These are phyloP conservation scores for Molanna angustata DNA, from an alignment of 2,888 invertebrate species.

Conservation along the genomic window DNA sequence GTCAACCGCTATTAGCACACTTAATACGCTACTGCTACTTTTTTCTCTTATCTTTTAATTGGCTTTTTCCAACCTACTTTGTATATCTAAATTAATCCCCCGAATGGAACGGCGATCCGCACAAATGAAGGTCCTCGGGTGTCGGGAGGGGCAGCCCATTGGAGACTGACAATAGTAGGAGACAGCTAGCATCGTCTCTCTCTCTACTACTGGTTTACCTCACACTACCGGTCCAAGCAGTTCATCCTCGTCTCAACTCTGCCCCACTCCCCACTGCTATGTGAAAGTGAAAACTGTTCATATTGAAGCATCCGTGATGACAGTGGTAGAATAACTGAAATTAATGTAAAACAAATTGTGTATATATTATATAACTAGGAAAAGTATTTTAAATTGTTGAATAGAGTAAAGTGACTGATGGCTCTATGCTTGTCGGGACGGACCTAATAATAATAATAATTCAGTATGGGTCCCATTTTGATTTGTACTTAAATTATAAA, in stretches of 20 bases:
- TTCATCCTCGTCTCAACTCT: background rate
- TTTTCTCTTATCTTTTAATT: slow-evolving; percentile 40
- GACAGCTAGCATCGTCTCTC: no score
- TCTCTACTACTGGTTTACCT: no score
- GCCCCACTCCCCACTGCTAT: slow-evolving; percentile 11
- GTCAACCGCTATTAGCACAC: slow-evolving; percentile 23
- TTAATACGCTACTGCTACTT: slow-evolving; percentile 46
- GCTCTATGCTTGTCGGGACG: slow-evolving; percentile 27
- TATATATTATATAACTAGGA: slow-evolving; percentile 33
- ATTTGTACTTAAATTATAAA: slow-evolving; percentile 23
- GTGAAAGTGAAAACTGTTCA: slow-evolving; percentile 29
- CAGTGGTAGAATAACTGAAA: slow-evolving; percentile 33
- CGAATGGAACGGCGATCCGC: slow-evolving; percentile 18
- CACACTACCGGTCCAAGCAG: no score
- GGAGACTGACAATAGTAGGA: background rate
- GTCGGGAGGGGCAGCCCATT: slow-evolving; percentile 33
- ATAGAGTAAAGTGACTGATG: slow-evolving; percentile 32
- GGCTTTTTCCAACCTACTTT: slow-evolving; percentile 34
- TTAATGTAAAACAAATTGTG: slow-evolving; percentile 32
- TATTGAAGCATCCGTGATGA: slow-evolving; percentile 30
- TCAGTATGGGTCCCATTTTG: slow-evolving; percentile 12
- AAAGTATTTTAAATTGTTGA: slow-evolving; percentile 34
- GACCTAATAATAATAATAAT: background rate
- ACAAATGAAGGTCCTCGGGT: slow-evolving; percentile 30
- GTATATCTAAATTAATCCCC: slow-evolving; percentile 30